Conservation (phyloP, 35 echinoderm and acorn worm genomes). For the Hemicentrotus pulcherrimus region DNA sequence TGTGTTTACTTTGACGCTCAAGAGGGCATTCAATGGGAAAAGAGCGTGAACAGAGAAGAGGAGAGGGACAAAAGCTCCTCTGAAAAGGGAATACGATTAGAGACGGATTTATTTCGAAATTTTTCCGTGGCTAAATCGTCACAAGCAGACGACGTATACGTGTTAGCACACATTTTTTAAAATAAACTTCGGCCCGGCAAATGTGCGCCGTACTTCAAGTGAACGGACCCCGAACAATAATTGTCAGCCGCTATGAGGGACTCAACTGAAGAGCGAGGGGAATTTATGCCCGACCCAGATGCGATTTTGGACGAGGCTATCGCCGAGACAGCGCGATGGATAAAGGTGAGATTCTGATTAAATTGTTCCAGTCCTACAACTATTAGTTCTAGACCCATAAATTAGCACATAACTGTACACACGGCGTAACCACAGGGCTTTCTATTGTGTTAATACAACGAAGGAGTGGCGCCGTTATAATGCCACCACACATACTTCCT, state of each 20-base stretch:
- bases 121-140: neutral
- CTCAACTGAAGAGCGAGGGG: neutral
- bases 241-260: constrained; percentile 14
- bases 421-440: neutral
- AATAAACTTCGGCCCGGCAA: neutral
- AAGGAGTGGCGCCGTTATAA: neutral
- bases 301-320: constrained; percentile 31
- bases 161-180: neutral
- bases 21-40: neutral
- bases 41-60: neutral
- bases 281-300: constrained; percentile 31
- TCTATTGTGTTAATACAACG: neutral
- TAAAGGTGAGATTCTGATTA: neutral
- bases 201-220: neutral
- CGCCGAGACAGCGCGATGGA: constrained; percentile 20
- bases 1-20: neutral
- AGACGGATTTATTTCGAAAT: neutral
- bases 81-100: neutral
- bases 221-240: neutral
- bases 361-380: neutral
- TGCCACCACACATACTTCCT: constrained; percentile 8
- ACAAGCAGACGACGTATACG: neutral
- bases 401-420: constrained; percentile 5
- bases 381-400: neutral
- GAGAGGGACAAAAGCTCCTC: neutral